Conservation (phyloP, 2,113 vertebrate species). For the Phalacrocorax pelagicus region DNA sequence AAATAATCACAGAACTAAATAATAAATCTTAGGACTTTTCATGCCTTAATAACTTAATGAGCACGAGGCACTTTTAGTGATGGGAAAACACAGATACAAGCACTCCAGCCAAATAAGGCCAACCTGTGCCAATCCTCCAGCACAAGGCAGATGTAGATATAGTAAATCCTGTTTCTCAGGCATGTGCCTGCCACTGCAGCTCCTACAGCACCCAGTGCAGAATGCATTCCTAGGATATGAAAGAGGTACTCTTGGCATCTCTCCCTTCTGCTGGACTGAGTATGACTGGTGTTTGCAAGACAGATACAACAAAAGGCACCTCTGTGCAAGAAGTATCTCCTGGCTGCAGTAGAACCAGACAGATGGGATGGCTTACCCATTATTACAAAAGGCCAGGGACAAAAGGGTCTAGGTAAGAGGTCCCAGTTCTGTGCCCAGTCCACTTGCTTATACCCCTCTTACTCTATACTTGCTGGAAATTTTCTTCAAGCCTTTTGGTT, state of each 20-base stretch:
- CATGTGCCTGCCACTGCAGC: neutral
- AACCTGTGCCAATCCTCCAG: neutral
- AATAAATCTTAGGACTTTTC: neutral
- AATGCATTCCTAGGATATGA: neutral
- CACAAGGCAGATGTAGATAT: neutral
- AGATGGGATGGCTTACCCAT: neutral
- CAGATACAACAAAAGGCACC: neutral
- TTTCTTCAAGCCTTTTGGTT: neutral
- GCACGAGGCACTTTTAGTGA: neutral
- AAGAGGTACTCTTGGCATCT: neutral
- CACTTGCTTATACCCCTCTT: neutral
- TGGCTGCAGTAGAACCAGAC: neutral
- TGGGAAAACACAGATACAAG: neutral
- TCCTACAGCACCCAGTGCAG: neutral
- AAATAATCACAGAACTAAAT: neutral
- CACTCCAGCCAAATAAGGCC: neutral
- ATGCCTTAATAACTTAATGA: constrained; percentile 19
- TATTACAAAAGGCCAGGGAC: neutral
- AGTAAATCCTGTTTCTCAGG: neutral
- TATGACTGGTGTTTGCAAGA: neutral
- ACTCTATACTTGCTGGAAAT: neutral
- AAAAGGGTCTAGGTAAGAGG: neutral
- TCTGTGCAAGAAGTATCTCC: neutral
- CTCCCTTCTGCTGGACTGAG: neutral
- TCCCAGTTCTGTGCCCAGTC: neutral